Conservation (phyloP, 2,888 invertebrate genomes). For the Diaprepes abbreviatus region DNA sequence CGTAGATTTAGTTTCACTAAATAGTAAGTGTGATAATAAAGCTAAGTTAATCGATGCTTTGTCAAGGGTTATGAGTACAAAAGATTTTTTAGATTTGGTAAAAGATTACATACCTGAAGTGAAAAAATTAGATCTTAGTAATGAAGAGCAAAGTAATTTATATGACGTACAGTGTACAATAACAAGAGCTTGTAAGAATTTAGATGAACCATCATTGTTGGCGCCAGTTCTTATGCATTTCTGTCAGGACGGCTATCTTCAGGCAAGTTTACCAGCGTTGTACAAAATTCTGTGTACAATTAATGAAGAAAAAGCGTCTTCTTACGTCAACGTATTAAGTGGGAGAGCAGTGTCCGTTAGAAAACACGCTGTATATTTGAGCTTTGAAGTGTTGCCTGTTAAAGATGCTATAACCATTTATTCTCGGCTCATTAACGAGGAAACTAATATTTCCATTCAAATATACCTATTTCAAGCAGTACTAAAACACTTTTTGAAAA, state of each 20-base stretch:
- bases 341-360: constrained; percentile 52
- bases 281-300: constrained; percentile 51
- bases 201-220: constrained; percentile 41
- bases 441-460: constrained; percentile 46
- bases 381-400: constrained; percentile 46
- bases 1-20: constrained; percentile 12
- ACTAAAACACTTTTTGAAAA: constrained; percentile 52
- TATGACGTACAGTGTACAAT: constrained; percentile 50
- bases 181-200: constrained; percentile 37
- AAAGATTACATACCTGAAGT: constrained; percentile 49
- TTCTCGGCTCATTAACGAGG: constrained; percentile 14
- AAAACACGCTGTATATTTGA: constrained; percentile 53
- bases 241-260: constrained; percentile 53
- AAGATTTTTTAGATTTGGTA: constrained; percentile 48
- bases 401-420: constrained; percentile 39
- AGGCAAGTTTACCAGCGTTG: constrained; percentile 47
- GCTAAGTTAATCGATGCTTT: constrained; percentile 29
- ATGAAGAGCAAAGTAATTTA: constrained; percentile 43
- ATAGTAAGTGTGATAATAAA: constrained; percentile 1
- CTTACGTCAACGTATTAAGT: constrained; percentile 45
- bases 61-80: constrained; percentile 43
- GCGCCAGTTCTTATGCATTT: constrained; percentile 49
- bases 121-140: constrained; percentile 49
- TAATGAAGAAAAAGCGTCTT: constrained; percentile 46
- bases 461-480: constrained; percentile 51